Evolutionary conservation across 2,113 vertebrate genomes (phyloP), one percentile per base, ranked within the genome.

Genomic region (Formicarius rufipectus): DNA sequence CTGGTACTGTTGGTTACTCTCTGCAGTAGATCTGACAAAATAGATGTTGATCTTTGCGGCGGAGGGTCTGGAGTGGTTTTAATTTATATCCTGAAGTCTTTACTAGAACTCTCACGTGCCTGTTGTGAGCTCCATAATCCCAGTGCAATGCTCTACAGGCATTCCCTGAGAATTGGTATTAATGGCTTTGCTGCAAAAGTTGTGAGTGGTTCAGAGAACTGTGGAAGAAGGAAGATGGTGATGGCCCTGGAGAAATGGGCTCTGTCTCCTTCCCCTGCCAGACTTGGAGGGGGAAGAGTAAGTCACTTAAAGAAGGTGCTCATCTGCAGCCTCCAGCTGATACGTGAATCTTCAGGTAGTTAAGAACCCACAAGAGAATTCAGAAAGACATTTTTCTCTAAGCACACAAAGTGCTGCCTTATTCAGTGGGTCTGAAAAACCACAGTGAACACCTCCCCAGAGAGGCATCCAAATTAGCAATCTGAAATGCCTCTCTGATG

Each of bases 251-350:
- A 76, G 74, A 77, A 40, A 9, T 49, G 55, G 33, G 2, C 27
- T 84, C n/a, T 74, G 14, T 30, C 60, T 69, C 64, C 77, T 56
- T 13, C 17, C 27, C 25, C 47, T 77, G 24, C 37, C 45, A 62
- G 50, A 35, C 30, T 30, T 0, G 0, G 7, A 12, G 14, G 10
- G 49, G 3, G 5, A 33, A 19, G 6, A 84, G 2, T 12, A 56
- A 83, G 66, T 21, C 3, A 33, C 40, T 67, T 66, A 47, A 81
- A 77, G 15, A 50, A 52, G 45, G 49, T 19, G 50, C 31, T 72
- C 23, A 47, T 55, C 33, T 45, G 39, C 27, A 74, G 60, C 20
- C 25, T 31, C 28, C 4, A 8, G 40, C 4, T 79, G n/a, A 42
- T 20, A 3, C 12, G 30, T 30, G 55, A 40, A 84, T n/a, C 31